phyloP scores from a whole-genome alignment of 2,113 vertebrate species.

The Irena cyanogastra region DNA sequence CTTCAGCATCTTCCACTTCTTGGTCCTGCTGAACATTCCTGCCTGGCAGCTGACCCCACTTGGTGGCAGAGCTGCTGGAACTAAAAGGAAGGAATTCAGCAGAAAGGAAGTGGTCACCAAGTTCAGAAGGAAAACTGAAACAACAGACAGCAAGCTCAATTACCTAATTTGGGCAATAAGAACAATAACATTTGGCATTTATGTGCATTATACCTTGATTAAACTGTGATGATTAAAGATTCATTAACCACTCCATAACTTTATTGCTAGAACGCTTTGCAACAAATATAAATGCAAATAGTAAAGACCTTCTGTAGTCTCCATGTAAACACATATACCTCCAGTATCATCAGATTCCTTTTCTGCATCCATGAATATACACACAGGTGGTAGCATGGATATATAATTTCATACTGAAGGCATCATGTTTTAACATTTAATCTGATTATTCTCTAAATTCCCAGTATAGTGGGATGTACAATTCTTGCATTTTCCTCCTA shows the following conservation, averaged over 20 bases:
- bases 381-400: neutral
- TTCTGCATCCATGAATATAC: neutral
- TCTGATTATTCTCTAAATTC: neutral
- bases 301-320: neutral
- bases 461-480: neutral
- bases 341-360: neutral
- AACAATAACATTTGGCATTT: neutral
- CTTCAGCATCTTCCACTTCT: constrained; percentile 57
- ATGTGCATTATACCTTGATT: neutral
- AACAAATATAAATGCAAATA: neutral
- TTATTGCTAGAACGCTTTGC: neutral
- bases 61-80: constrained; percentile 54
- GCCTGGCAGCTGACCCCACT: constrained; percentile 24
- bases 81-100: constrained; percentile 25
- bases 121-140: neutral
- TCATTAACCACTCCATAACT: neutral
- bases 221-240: neutral
- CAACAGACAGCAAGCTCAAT: neutral
- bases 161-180: neutral
- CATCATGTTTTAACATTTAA: neutral
- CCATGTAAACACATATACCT: neutral
- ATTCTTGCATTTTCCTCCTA: neutral
- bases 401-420: neutral
- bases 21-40: constrained; percentile 51
- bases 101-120: neutral